Base-by-base conservation (phyloP, 2,888 invertebrate species). In the Alloscopus bannaensis region DNA sequence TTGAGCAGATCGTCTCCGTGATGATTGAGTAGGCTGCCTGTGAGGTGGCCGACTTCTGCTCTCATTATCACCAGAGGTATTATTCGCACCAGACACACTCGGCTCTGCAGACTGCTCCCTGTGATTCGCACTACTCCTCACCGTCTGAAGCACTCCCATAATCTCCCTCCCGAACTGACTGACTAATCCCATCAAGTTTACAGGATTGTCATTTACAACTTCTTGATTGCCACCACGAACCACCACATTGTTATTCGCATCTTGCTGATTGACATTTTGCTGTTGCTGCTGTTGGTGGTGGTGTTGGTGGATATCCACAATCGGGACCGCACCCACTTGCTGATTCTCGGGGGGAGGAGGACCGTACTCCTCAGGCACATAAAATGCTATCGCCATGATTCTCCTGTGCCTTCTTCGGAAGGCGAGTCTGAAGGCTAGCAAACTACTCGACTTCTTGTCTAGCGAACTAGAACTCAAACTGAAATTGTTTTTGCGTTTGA, bases 311-410 rank as follows among this genome's bases (percentile, higher is more conserved):
- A 45, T 11, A 16, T 45, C 45, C 3, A 45, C 45, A 45, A 45
- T 16, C 4, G 45, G 45, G 3, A 45, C 45, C 3, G 45, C n/a
- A 3, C n/a, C 45, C 6, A 36, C 8, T 18, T 45, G 45, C 22
- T 59, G 57, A 13, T 52, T 57, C 24, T 29, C 31, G n/a, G 24
- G 29, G 26, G 36, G 40, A 36, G 47, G 52, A 28, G 82, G 82
- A 13, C 80, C 82, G 64, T 76, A 68, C 65, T 72, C 82, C 28
- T 68, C 66, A 20, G 82, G 82, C 6, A 71, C 72, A 64, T 80
- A 79, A 28, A 64, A 57, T 11, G 82, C 76, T 28, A 80, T 77
- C 0, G 82, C 82, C 82, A 82, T 82, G 57, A 65, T 65, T 65
- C 40, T 50, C 8, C 50, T 13, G 3, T 29, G n/a, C 28, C 52